These are phyloP conservation scores for Drosophila bocqueti DNA, from an alignment of 1,140 invertebrate genomes.

Conservation along the genomic window DNA sequence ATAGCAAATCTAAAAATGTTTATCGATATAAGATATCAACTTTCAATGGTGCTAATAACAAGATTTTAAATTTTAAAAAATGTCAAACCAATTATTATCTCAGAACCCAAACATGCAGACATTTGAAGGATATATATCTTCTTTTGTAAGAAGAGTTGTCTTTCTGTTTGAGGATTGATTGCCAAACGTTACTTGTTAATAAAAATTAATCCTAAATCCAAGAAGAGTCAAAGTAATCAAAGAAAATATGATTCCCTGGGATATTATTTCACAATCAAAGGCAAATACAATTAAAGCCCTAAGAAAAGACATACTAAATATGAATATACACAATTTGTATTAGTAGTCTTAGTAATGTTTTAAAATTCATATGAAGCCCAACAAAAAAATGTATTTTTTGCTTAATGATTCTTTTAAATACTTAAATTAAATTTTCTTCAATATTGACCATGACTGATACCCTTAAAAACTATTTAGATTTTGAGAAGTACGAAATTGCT, in stretches of 20 bases:
- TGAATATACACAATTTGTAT: not conserved
- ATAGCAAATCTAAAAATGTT: not conserved
- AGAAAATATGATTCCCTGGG: not conserved
- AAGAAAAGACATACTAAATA: too few species aligned
- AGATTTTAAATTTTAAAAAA: not conserved
- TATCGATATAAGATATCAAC: not conserved
- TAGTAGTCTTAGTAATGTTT: not conserved
- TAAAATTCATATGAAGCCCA: not conserved
- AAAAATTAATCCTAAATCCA: not conserved
- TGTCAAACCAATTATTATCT: not conserved
- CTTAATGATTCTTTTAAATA: not conserved
- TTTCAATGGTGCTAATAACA: not conserved
- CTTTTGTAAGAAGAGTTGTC: not conserved
- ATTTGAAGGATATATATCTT: not conserved
- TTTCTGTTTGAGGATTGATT: not conserved
- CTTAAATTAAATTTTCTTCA: not conserved
- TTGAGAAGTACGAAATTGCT: not conserved
- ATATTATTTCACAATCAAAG: too few species aligned
- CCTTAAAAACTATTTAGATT: not conserved
- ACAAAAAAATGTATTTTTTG: not conserved
- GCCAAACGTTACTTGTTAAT: not conserved
- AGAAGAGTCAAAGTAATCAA: not conserved
- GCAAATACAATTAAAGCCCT: too few species aligned
- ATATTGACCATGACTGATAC: not conserved
- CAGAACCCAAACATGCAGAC: not conserved